Conservation (phyloP, 1,140 invertebrate genomes). For the Aricia agestis region DNA sequence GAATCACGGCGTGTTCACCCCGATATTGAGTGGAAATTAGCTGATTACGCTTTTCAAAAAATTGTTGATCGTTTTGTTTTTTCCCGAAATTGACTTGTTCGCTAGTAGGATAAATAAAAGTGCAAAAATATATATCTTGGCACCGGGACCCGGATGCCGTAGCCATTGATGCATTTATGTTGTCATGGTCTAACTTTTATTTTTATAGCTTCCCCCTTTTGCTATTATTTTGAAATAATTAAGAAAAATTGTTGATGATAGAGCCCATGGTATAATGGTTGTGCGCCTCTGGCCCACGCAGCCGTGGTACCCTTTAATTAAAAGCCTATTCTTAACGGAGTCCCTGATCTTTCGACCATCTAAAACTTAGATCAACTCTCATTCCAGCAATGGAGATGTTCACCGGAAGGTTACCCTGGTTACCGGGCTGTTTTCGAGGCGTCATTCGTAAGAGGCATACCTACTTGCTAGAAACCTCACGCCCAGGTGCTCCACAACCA, state of each 20-base stretch:
- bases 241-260: neutral
- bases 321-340: neutral
- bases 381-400: constrained; percentile 31
- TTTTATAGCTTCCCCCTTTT: neutral
- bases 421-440: constrained; percentile 35
- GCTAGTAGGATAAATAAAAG: constrained; percentile 31
- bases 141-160: constrained; percentile 29
- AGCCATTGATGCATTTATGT: constrained; percentile 12
- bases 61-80: neutral
- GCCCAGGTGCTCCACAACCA: too few species aligned
- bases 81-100: constrained; percentile 32
- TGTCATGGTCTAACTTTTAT: neutral
- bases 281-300: neutral
- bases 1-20: too few species aligned
- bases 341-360: neutral
- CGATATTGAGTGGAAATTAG: constrained; percentile 14
- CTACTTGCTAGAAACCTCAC: constrained; percentile 24
- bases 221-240: neutral
- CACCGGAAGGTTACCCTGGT: constrained; percentile 35
- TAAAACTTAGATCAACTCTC: neutral
- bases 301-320: neutral
- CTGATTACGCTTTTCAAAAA: neutral
- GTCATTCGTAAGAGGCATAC: constrained; percentile 18
- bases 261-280: neutral
- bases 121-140: constrained; percentile 32